These are phyloP conservation scores for Contarinia nasturtii DNA, from an alignment of 1,140 invertebrate genomes.

Conservation along the genomic window DNA sequence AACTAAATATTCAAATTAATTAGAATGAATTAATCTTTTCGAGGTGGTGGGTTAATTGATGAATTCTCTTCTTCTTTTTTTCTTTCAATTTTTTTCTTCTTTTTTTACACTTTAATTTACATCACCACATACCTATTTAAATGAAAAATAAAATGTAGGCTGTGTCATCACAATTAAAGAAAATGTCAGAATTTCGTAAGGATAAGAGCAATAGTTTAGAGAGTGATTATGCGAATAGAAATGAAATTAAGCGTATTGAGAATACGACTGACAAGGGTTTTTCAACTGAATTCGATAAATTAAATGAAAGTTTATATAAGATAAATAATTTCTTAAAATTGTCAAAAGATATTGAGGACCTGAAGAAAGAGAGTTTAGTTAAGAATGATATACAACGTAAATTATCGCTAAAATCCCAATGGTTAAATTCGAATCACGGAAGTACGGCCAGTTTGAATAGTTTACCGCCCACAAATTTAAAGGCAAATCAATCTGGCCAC, in stretches of 20 bases:
- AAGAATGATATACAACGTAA: slow-evolving; percentile 23
- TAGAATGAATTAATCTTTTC: too few relatives aligned
- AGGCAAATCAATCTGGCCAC: too few relatives aligned
- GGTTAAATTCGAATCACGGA: slow-evolving; percentile 8
- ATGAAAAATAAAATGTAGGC: too few relatives aligned
- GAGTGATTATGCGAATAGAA: background rate
- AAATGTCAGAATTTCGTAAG: too few relatives aligned
- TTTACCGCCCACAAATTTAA: too few relatives aligned
- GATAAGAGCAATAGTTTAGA: too few relatives aligned
- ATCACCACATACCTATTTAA: too few relatives aligned
- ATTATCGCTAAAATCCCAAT: slow-evolving; percentile 21
- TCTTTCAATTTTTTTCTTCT: background rate
- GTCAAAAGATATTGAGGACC: slow-evolving; percentile 19
- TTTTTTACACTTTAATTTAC: background rate
- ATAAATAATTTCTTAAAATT: slow-evolving; percentile 21
- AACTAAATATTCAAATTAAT: too few relatives aligned
- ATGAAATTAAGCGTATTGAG: slow-evolving; percentile 10
- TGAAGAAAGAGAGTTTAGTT: slow-evolving; percentile 21
- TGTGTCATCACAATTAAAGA: too few relatives aligned
- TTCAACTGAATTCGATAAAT: slow-evolving; percentile 19
- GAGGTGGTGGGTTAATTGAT: too few relatives aligned
- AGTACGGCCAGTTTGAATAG: too few relatives aligned
- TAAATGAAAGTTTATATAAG: slow-evolving; percentile 21
- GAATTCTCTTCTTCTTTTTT: too few relatives aligned
- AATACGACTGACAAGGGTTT: slow-evolving; percentile 14